These are phyloP conservation scores for Vidua chalybeata DNA, from an alignment of 2,113 vertebrate genomes.

Conservation along the genomic window DNA sequence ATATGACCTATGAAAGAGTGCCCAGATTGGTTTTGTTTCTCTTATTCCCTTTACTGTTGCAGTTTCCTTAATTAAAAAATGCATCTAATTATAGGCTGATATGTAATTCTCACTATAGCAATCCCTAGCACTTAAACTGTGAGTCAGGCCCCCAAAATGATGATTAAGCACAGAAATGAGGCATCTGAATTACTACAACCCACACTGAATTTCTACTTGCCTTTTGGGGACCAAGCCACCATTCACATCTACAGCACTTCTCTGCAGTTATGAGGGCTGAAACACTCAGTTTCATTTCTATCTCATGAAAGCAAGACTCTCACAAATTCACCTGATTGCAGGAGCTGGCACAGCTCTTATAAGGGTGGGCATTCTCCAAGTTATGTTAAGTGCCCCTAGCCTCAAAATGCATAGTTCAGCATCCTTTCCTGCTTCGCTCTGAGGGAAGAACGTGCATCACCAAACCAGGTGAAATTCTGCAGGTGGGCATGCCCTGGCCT, in stretches of 20 bases:
- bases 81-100: constrained; percentile 20
- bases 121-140: background rate
- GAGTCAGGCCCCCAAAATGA: background rate
- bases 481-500: background rate
- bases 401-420: fast-evolving
- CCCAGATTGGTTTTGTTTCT: constrained; percentile 14
- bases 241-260: background rate
- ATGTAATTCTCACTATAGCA: background rate
- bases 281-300: background rate
- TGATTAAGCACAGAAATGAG: constrained; percentile 6
- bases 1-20: background rate
- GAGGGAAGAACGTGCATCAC: background rate
- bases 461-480: background rate
- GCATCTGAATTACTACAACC: background rate
- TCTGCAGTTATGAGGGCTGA: background rate
- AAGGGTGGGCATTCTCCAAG: background rate
- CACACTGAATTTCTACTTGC: background rate
- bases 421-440: background rate
- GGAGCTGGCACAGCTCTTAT: background rate
- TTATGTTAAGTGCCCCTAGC: background rate
- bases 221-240: background rate
- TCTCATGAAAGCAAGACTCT: background rate
- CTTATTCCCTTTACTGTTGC: background rate
- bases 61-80: background rate
- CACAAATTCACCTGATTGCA: background rate